These are phyloP conservation scores for Drosophila barbarae DNA, from an alignment of 2,888 invertebrate species.

Conservation along the genomic window DNA sequence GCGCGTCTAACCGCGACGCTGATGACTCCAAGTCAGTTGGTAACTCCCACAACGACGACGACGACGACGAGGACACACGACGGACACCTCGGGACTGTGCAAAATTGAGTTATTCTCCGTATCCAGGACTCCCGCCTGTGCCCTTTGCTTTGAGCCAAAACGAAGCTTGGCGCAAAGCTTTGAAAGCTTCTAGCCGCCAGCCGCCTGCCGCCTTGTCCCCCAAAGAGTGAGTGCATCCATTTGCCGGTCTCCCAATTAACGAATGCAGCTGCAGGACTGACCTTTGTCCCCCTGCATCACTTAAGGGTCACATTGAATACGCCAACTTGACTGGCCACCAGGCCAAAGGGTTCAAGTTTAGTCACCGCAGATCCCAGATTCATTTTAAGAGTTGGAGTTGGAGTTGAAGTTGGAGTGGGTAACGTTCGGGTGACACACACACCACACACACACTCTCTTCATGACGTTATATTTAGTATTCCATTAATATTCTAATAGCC, in stretches of 20 bases:
- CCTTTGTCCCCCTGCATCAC: not conserved
- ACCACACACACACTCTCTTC: conserved; percentile 14
- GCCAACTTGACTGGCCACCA: not conserved
- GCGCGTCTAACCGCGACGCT: conserved; percentile 65
- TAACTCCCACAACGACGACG: conserved; percentile 42
- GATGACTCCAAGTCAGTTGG: conserved; percentile 34
- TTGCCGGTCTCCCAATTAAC: not conserved
- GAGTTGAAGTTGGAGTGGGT: not conserved
- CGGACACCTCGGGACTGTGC: conserved; percentile 9
- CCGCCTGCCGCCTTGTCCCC: not conserved
- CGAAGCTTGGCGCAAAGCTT: conserved; percentile 41
- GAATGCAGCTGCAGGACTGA: not conserved
- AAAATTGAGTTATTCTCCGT: conserved; percentile 68
- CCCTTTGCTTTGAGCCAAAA: conserved; percentile 40
- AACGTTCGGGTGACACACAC: not conserved
- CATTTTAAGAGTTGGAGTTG: not conserved
- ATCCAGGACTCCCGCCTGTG: conserved; percentile 25
- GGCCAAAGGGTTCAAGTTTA: conserved; percentile 7
- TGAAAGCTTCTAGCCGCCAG: conserved; percentile 11
- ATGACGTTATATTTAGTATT: conserved; percentile 69
- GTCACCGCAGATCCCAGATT: conserved; percentile 4
- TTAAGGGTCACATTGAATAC: not conserved
- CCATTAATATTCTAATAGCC: conserved; percentile 77
- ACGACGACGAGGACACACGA: conserved; percentile 26
- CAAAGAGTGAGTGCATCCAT: not conserved